These are phyloP conservation scores for Eumacrocentrus americanus DNA, from an alignment of 2,888 invertebrate species.

Conservation along the genomic window DNA sequence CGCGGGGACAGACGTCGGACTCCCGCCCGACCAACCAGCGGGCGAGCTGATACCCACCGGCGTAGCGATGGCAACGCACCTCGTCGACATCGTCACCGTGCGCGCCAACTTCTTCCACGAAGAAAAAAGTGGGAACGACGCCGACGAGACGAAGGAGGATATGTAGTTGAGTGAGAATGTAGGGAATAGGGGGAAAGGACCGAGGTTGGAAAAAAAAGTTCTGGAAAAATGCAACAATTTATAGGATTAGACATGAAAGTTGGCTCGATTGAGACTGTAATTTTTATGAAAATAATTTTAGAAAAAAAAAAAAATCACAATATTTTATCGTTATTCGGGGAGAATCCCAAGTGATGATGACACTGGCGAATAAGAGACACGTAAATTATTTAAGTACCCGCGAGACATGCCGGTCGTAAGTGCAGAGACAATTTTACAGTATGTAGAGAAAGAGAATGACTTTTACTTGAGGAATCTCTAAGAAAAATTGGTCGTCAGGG, in stretches of 20 bases:
- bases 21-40: conserved; percentile 56
- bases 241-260: no score
- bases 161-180: conserved; percentile 26
- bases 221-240: not conserved
- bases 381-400: conserved; percentile 44
- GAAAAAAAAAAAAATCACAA: no score
- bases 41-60: conserved; percentile 53
- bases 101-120: conserved; percentile 26
- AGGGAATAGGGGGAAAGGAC: conserved; percentile 1
- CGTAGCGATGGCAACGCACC: conserved; percentile 61
- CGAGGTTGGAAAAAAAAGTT: conserved; percentile 16
- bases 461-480: not conserved
- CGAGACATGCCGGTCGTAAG: conserved; percentile 33
- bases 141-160: conserved; percentile 30
- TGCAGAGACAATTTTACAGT: not conserved
- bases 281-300: no score
- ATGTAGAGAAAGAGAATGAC: not conserved
- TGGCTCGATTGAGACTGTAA: no score
- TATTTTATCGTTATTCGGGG: no score
- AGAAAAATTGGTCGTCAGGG: not conserved
- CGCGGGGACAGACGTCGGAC: conserved; percentile 22
- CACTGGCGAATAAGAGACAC: conserved; percentile 30
- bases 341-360: not conserved
- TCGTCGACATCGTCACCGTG: conserved; percentile 27
- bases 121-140: conserved; percentile 15